Base-by-base conservation (phyloP, 23 tunicate species). In the Halocynthia aurantium region DNA sequence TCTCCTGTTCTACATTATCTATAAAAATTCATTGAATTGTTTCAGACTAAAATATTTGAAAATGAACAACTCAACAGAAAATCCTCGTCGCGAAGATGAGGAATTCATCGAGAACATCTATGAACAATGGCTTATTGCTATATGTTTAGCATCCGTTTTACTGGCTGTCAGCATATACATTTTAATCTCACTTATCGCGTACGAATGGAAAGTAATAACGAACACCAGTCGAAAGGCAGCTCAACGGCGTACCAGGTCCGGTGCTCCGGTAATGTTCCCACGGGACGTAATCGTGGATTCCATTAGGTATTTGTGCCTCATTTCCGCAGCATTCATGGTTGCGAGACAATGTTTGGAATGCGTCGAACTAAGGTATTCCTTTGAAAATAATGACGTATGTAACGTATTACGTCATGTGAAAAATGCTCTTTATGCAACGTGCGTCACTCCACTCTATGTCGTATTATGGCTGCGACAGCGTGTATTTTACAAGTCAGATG, bases 391-490 rank as follows among this genome's bases (percentile, higher is more conserved):
- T 7, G 61, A 6, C 6, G 76, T 58, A 10, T 89, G 96, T 77
- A 58, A 65, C 61, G 50, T 50, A 55, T 18, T 80, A 18, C 80
- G 96, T 7, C 65, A 52, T 6, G 68, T 71, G 6, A 84, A 84
- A 60, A 70, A 75, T 2, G 56, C 84, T 19, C 69, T 89, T 7
- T 80, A 89, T 12, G 82, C 84, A 13, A 77, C 69, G 7, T 75
- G 77, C 8, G 21, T 84, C 13, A 80, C 88, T 52, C 76, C 81
- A 51, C 31, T 89, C 13, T 89, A 89, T 52, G 69, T 80, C 20
- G 88, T 76, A 51, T 81, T 89, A 15, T 89, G 96, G 96, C 8
- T 83, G 65, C 64, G 96, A 49, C 96, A 89, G 53, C 81, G 96
- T 50, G 67, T 52, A 57, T 84, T 89, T 75, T 89, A 89, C 73